Evolutionary conservation across 2,888 invertebrate species (phyloP), one percentile per base, ranked within the genome.

Genomic region (Caenorhabditis drosophilae): DNA sequence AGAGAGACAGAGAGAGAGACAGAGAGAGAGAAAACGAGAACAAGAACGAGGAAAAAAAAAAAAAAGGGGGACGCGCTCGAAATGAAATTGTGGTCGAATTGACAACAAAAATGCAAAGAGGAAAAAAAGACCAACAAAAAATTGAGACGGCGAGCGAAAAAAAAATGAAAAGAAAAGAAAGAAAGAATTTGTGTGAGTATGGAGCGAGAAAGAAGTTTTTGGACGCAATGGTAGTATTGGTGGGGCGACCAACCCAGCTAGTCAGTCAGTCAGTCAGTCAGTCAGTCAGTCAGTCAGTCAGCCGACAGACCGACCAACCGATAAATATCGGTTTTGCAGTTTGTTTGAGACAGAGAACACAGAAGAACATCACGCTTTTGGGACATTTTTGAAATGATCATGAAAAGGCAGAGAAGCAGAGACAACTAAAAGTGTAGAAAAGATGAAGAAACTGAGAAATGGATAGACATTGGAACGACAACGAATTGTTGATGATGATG

Each of bases 1-100:
- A 47, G 40, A 45, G 47, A 16, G 42, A 23, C 36, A 44, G 45
- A 35, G 20, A 51, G 36, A 57, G 27, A 36, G 15, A 42, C 23
- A 25, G 44, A 38, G 35, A 49, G 49, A 42, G 35, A 56, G 42
- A 20, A 7, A 15, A 6, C 11, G 22, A 1, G 22, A 23, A 4
- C n/a, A n/a, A 23, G 18, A 40, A 52, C 51, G 51, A 55, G 22
- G 35, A 35, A 36, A 35, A n/a, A n/a, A n/a, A n/a, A n/a, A n/a
- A n/a, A n/a, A n/a, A n/a, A n/a, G n/a, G n/a, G n/a, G n/a, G n/a
- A n/a, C n/a, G n/a, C n/a, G n/a, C n/a, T n/a, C n/a, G n/a, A n/a
- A n/a, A n/a, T n/a, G n/a, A n/a, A n/a, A n/a, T n/a, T n/a, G n/a
- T n/a, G n/a, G n/a, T n/a, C n/a, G n/a, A n/a, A n/a, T n/a, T n/a